Conservation (phyloP, 2,888 invertebrate species). For the Protodeltote pygarga region DNA sequence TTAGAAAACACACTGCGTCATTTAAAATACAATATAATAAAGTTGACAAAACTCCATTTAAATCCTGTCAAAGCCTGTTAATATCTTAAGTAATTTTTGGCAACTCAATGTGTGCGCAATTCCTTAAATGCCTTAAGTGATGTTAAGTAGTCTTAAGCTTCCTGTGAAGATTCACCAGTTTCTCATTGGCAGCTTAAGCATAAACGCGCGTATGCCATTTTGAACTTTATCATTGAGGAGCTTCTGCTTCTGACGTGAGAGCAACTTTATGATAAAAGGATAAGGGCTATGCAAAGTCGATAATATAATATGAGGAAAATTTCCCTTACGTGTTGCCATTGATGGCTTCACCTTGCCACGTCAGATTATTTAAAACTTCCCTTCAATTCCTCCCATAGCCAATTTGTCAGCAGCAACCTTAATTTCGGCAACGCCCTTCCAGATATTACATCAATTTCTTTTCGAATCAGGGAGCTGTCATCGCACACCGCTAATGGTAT, state of each 20-base stretch:
- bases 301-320: constrained; percentile 36
- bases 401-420: constrained; percentile 61
- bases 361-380: constrained; percentile 47
- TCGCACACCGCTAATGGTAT: constrained; percentile 80
- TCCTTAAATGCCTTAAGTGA: constrained; percentile 50
- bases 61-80: constrained; percentile 40
- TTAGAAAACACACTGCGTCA: background rate
- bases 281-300: constrained; percentile 42
- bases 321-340: constrained; percentile 26
- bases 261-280: constrained; percentile 39
- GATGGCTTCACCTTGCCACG: constrained; percentile 34
- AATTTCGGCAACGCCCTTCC: constrained; percentile 65
- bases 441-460: constrained; percentile 78
- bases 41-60: constrained; percentile 35
- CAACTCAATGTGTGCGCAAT: constrained; percentile 41
- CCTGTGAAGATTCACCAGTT: constrained; percentile 43
- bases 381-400: constrained; percentile 43
- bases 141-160: constrained; percentile 50
- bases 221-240: constrained; percentile 41
- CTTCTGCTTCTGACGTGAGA: constrained; percentile 31
- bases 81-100: constrained; percentile 48
- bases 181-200: constrained; percentile 31
- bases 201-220: constrained; percentile 38
- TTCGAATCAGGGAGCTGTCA: constrained; percentile 73
- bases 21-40: constrained; percentile 34